Base-by-base conservation (phyloP, 2,888 invertebrate genomes). In the Papilio protenor region DNA sequence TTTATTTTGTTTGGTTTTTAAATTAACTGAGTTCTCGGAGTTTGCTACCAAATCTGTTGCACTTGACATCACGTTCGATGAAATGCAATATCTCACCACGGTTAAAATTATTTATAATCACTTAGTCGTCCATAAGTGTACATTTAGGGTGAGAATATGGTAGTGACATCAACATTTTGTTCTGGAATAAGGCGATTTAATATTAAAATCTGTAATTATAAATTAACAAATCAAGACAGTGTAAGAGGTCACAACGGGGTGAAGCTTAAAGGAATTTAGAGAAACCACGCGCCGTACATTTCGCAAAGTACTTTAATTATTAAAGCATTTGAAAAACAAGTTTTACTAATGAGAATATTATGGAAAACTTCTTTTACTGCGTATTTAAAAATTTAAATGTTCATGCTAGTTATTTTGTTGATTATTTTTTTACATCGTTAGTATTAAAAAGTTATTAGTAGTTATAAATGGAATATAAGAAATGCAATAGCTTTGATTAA, bases 281-380 rank as follows among this genome's bases (percentile, higher is more conserved):
- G 27, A 61, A 77, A 77, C 74, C 77, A 75, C 75, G 45, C 75
- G 61, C 6, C 2, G 74, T 71, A 64, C 47, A 52, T 59, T 77
- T 75, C 8, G 45, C 27, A 40, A 75, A 75, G 70, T 75, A 70
- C 64, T 5, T 77, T 77, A 71, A 75, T 71, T 40, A 75, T 55
- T 77, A 45, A 77, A 59, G 27, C 18, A 27, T 69, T 70, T 69
- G 59, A 11, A 57, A 76, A 72, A 76, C 40, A 61, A 18, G 72
- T 66, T 66, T 40, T 40, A 66, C 64, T 66, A 66, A 66, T 40
- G 40, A 66, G 64, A 66, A 40, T 1, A 66, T 40, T 11, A 66
- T 2, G 8, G 18, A 64, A 27, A 66, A 66, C n/a, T 40, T 66
- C 40, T 66, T 23, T n/a, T 11, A 40, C 10, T n/a, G n/a, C 18